Percentiles rank a stretch among this genome's conserved stretches.
Conservation (phyloP, 1,140 invertebrate species). For the Solenopsis invicta region DNA sequence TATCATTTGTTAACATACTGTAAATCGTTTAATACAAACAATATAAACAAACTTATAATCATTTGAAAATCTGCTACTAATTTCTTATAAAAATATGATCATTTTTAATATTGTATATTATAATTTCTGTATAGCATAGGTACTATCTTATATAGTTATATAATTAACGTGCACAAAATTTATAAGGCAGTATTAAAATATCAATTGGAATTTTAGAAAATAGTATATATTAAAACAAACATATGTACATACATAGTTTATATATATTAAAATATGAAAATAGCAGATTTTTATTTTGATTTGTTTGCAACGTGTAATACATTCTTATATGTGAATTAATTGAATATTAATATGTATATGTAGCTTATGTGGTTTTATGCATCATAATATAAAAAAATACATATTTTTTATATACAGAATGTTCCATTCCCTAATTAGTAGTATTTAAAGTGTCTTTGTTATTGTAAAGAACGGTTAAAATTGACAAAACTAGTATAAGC, state of each 20-base stretch:
- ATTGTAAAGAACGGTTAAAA: background rate
- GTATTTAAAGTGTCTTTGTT: background rate
- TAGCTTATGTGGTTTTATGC: conserved; percentile 19
- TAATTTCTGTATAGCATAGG: background rate
- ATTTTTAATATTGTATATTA: conserved; percentile 14
- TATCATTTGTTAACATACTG: background rate
- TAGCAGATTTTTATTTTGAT: conserved; percentile 22
- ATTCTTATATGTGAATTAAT: conserved; percentile 9
- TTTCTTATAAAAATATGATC: conserved; percentile 8
- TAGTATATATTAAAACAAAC: background rate
- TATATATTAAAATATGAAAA: conserved; percentile 7
- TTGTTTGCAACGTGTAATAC: background rate
- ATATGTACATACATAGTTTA: conserved; percentile 5
- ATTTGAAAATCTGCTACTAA: background rate
- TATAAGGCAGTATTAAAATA: background rate
- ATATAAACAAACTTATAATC: background rate
- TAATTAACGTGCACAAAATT: background rate
- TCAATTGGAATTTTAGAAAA: conserved; percentile 11
- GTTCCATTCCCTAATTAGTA: background rate
- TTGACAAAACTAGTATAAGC: background rate
- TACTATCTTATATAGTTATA: background rate
- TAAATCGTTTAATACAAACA: conserved; percentile 2
- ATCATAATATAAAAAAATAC: conserved; percentile 53
- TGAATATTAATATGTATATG: conserved; percentile 18
- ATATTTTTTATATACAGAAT: conserved; percentile 30